Percentiles rank a stretch among this genome's conserved stretches.
These are phyloP conservation scores for Perognathus longimembris DNA, from an alignment of 2,113 vertebrate genomes.

Conservation along the genomic window DNA sequence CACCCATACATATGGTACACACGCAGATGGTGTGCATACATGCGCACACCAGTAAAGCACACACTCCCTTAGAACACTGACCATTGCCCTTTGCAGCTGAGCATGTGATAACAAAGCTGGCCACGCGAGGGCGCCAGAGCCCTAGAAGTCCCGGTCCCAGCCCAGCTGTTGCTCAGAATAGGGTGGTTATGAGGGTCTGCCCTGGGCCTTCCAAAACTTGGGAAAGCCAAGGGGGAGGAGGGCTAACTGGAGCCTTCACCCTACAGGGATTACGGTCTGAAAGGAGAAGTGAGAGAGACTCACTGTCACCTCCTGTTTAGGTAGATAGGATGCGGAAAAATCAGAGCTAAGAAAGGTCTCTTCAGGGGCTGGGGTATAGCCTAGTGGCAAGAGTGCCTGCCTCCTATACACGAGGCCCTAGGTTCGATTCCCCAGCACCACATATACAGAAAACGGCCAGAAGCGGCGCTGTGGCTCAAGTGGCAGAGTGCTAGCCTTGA, in stretches of 20 bases:
- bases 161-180: fast-evolving
- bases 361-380: no score
- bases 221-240: background rate
- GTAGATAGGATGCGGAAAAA: background rate
- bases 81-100: background rate
- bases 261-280: background rate
- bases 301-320: background rate
- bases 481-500: no score
- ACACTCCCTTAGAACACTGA: background rate
- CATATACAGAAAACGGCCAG: no score
- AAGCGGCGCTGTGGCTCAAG: no score
- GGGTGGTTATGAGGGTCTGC: fast-evolving
- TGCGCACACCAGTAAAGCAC: background rate
- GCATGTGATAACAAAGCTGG: background rate
- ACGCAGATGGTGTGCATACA: background rate
- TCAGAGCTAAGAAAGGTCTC: background rate
- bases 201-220: background rate
- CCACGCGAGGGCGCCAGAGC: constrained; percentile 63
- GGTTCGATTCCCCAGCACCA: no score
- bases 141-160: background rate
- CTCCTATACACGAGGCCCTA: no score
- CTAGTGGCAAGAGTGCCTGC: no score
- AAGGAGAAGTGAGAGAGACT: background rate
- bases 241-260: background rate
- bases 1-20: background rate